Conservation (phyloP, 2,797 vertebrate species). For the Gallinago solitaria region DNA sequence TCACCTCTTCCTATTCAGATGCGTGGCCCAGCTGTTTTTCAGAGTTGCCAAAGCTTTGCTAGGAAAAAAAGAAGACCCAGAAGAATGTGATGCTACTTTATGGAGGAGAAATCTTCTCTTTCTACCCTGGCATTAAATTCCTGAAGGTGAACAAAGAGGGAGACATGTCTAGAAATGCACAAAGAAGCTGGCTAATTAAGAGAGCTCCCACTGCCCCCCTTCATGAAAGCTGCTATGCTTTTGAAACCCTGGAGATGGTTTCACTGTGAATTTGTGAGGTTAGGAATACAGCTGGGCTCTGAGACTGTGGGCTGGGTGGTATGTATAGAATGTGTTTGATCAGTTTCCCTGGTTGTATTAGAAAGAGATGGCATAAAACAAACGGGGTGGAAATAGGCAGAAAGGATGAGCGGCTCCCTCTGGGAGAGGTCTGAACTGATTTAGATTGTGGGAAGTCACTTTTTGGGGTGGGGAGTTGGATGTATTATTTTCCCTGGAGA, state of each 20-base stretch:
- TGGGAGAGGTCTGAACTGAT: slow-evolving; percentile 56
- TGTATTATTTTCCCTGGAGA: slow-evolving; percentile 4
- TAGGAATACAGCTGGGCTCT: slow-evolving; percentile 74
- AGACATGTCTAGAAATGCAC: slow-evolving; percentile 38
- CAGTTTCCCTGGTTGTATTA: slow-evolving; percentile 72
- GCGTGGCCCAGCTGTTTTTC: background rate
- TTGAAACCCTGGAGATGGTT: slow-evolving; percentile 72
- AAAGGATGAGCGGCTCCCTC: slow-evolving; percentile 44
- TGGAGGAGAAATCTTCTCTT: background rate
- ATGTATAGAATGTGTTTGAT: slow-evolving; percentile 82
- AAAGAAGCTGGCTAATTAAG: slow-evolving; percentile 55
- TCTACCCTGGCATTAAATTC: slow-evolving; percentile 17
- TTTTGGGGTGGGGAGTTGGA: background rate
- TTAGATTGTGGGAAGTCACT: slow-evolving; percentile 27
- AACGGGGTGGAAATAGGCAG: slow-evolving; percentile 63
- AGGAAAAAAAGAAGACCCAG: background rate
- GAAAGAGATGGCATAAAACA: slow-evolving; percentile 70
- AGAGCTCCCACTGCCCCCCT: slow-evolving; percentile 54
- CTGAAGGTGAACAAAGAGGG: slow-evolving; percentile 41
- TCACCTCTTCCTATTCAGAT: background rate
- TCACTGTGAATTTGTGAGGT: slow-evolving; percentile 73
- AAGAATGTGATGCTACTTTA: slow-evolving; percentile 7
- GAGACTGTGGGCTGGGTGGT: slow-evolving; percentile 74
- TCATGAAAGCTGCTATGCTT: slow-evolving; percentile 66
- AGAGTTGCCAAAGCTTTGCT: background rate